Percentiles rank a stretch among this genome's conserved stretches.
These are phyloP conservation scores for Benthosema pterotum DNA, from an alignment of 2,797 vertebrate species.

Conservation along the genomic window DNA sequence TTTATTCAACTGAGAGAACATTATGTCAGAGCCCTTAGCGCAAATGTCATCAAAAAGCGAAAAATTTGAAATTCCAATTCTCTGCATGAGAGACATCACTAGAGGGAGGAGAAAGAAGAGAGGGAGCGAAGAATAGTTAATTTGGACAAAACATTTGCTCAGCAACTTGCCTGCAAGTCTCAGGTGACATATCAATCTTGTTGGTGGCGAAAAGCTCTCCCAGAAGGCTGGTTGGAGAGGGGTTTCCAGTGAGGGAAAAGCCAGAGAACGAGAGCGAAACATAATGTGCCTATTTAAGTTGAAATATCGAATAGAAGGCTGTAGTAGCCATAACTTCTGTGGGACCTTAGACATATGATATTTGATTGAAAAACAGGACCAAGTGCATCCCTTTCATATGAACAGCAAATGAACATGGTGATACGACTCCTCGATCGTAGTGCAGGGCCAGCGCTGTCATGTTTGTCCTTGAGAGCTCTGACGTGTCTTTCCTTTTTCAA, in stretches of 20 bases:
- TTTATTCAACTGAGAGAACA: conserved; percentile 64
- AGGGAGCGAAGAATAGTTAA: conserved; percentile 40
- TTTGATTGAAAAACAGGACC: no score
- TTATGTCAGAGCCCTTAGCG: conserved; percentile 56
- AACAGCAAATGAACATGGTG: no score
- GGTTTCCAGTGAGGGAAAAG: conserved; percentile 21
- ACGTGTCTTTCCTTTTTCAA: no score
- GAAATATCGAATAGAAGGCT: no score
- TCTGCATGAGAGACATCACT: conserved; percentile 56
- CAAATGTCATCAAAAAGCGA: conserved; percentile 62
- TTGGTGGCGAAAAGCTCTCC: conserved; percentile 29
- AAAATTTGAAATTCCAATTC: conserved; percentile 66
- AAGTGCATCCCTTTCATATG: no score
- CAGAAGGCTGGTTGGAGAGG: conserved; percentile 37
- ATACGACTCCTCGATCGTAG: no score
- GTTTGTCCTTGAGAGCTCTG: no score
- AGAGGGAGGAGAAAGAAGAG: conserved; percentile 39
- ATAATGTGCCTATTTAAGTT: no score
- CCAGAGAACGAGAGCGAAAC: conserved; percentile 11
- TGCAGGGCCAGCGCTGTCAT: no score
- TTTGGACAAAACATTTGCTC: conserved; percentile 49
- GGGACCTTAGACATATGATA: no score
- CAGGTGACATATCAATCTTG: conserved; percentile 41
- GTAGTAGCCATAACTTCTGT: no score
- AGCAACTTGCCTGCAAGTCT: conserved; percentile 40